phyloP scores from a whole-genome alignment of 2,888 invertebrate genomes.

The Hyles lineata region DNA sequence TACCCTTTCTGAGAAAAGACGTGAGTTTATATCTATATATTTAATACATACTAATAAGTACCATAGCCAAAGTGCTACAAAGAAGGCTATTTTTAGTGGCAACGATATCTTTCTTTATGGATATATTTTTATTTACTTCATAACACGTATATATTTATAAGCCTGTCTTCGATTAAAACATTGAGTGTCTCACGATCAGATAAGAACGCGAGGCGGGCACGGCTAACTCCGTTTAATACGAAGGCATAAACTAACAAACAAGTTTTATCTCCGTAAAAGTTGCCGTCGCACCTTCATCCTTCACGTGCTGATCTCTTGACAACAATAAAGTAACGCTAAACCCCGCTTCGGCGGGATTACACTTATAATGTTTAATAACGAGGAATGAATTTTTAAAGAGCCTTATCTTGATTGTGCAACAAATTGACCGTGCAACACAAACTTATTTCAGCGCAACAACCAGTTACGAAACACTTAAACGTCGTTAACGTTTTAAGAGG shows the following conservation, averaged over 20 bases:
- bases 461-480: slow-evolving; percentile 25
- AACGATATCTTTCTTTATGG: neutral
- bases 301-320: slow-evolving; percentile 75
- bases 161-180: slow-evolving; percentile 41
- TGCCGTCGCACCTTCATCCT: slow-evolving; percentile 78
- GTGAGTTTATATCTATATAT: neutral
- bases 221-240: slow-evolving; percentile 59
- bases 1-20: too few species aligned
- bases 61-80: neutral
- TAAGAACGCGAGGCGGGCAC: slow-evolving; percentile 51
- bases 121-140: neutral
- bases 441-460: slow-evolving; percentile 27
- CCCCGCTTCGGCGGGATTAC: slow-evolving; percentile 59
- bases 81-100: neutral
- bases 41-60: neutral
- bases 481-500: slow-evolving; percentile 26
- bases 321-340: slow-evolving; percentile 72
- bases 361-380: slow-evolving; percentile 49
- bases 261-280: slow-evolving; percentile 78
- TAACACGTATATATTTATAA: slow-evolving; percentile 40
- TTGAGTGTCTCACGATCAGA: slow-evolving; percentile 55
- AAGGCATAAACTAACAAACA: slow-evolving; percentile 74
- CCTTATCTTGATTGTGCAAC: slow-evolving; percentile 27
- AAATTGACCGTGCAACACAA: slow-evolving; percentile 23
- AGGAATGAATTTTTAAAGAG: slow-evolving; percentile 44